phyloP scores from a whole-genome alignment of 2,113 vertebrate species.

The Megaleporinus macrocephalus region DNA sequence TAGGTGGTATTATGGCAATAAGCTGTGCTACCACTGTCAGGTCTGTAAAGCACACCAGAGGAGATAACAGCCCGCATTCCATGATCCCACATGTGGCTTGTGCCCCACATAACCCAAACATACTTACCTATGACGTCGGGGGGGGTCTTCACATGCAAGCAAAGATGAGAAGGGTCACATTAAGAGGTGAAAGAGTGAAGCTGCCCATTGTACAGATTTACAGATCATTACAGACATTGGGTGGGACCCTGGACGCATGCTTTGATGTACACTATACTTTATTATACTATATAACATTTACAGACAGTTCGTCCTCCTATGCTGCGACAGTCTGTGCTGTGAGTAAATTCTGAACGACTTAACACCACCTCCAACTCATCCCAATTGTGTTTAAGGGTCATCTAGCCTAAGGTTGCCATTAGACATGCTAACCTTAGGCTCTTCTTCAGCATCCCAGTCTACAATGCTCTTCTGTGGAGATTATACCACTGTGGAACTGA shows the following conservation, averaged over 20 bases:
- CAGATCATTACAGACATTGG: background rate
- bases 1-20: constrained; percentile 27
- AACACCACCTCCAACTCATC: background rate
- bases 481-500: too few relatives aligned
- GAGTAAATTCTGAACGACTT: background rate
- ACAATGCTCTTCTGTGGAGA: too few relatives aligned
- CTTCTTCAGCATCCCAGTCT: too few relatives aligned
- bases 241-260: background rate
- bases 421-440: too few relatives aligned
- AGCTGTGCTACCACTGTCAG: constrained; percentile 29
- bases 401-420: too few relatives aligned
- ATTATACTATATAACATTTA: too few relatives aligned
- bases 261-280: background rate
- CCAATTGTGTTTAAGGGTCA: background rate
- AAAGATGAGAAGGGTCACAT: constrained; percentile 22
- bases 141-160: constrained; percentile 53
- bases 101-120: constrained; percentile 78
- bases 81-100: constrained; percentile 73
- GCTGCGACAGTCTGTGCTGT: background rate
- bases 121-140: constrained; percentile 49
- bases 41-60: constrained; percentile 51
- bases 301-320: too few relatives aligned
- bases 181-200: constrained; percentile 2
- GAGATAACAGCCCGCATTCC: constrained; percentile 73
- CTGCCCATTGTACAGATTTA: background rate